These are phyloP conservation scores for Drosophila kokeensis DNA, from an alignment of 2,888 invertebrate species.

Conservation along the genomic window DNA sequence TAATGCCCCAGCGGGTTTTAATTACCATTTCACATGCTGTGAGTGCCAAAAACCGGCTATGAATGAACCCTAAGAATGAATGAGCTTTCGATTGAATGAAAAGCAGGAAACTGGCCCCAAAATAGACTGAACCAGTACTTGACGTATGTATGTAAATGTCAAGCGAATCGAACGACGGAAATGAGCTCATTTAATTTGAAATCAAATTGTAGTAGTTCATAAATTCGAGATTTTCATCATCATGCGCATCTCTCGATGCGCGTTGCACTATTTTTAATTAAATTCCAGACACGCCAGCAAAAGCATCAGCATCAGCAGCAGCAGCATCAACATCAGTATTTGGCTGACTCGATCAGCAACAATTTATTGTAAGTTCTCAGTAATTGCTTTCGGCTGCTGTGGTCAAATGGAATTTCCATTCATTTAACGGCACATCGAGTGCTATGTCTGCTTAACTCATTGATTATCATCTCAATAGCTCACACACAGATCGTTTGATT, in stretches of 20 bases:
- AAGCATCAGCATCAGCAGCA: conserved; percentile 11
- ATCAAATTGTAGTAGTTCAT: conserved; percentile 63
- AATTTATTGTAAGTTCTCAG: conserved; percentile 47
- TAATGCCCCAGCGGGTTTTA: conserved; percentile 67
- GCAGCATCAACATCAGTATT: conserved; percentile 21
- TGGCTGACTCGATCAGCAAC: conserved; percentile 29
- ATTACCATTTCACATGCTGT: conserved; percentile 73
- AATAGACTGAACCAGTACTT: conserved; percentile 35
- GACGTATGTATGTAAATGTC: conserved; percentile 52
- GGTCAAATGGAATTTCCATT: conserved; percentile 69
- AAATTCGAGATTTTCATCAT: conserved; percentile 56
- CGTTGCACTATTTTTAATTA: conserved; percentile 63
- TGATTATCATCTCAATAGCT: conserved; percentile 68
- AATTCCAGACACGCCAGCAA: conserved; percentile 74
- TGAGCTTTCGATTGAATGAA: conserved; percentile 43
- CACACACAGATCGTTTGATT: conserved; percentile 65
- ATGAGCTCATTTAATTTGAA: conserved; percentile 75
- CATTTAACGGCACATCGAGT: conserved; percentile 71
- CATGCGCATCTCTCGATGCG: conserved; percentile 27
- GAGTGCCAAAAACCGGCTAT: conserved; percentile 67
- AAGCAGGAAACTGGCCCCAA: conserved; percentile 60
- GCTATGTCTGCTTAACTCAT: conserved; percentile 39
- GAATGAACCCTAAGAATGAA: conserved; percentile 60
- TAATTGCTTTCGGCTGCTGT: conserved; percentile 52
- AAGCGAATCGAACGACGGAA: conserved; percentile 64